A percentile compares a stretch with the other conserved stretches of the same genome.
Evolutionary conservation across 2,113 vertebrate genomes (phyloP).

Genomic region (Microtus pennsylvanicus): DNA sequence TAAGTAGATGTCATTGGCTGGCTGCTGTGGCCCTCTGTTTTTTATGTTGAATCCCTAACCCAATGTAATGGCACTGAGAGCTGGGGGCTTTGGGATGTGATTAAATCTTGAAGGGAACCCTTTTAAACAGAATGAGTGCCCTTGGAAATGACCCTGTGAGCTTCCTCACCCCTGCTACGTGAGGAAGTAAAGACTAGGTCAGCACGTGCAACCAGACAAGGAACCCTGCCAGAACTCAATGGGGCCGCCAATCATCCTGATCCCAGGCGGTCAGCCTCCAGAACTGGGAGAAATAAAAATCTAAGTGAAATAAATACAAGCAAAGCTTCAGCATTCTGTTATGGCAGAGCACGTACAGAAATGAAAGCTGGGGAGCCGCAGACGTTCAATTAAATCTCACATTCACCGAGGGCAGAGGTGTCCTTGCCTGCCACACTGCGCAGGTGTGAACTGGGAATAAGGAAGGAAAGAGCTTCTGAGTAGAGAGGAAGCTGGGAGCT

Average conservation of each 20-base stretch:
- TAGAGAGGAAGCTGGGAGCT: neutral
- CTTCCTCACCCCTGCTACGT: neutral
- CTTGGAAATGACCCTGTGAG: neutral
- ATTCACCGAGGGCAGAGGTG: conserved; percentile 3
- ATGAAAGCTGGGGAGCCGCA: neutral
- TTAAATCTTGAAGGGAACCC: neutral
- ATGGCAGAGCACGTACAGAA: neutral
- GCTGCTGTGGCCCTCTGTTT: neutral
- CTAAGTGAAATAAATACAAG: neutral
- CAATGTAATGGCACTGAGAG: no score
- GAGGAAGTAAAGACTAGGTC: neutral
- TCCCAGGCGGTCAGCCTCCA: neutral
- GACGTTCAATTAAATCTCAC: conserved; percentile 28
- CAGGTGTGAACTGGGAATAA: conserved; percentile 1
- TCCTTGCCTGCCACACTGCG: neutral
- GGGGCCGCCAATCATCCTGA: neutral
- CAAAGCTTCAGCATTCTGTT: neutral
- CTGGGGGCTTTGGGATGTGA: neutral
- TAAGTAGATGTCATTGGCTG: neutral
- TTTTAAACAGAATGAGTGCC: neutral
- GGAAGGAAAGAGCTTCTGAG: neutral
- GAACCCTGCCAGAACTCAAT: neutral
- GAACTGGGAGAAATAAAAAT: neutral
- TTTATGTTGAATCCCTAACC: neutral
- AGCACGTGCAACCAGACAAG: neutral